A percentile compares a stretch with the other conserved stretches of the same genome.
These are phyloP conservation scores for Nothura maculosa DNA, from an alignment of 2,797 vertebrate genomes.

Conservation along the genomic window DNA sequence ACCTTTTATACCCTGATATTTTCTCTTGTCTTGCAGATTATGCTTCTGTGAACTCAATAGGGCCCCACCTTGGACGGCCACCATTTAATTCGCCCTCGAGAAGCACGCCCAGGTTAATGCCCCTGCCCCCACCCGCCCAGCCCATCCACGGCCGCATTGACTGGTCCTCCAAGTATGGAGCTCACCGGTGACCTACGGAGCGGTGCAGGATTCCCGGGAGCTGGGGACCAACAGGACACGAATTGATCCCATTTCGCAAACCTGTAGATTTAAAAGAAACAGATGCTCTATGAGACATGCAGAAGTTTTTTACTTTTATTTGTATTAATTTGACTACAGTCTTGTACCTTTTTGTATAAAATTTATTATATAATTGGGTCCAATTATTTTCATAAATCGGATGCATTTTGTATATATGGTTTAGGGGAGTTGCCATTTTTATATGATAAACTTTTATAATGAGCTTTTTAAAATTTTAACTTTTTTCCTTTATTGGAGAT, in stretches of 20 bases:
- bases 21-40: slow-evolving; percentile 82
- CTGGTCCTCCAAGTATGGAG: slow-evolving; percentile 92
- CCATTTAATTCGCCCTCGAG: slow-evolving; percentile 84
- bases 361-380: slow-evolving; percentile 77
- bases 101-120: slow-evolving; percentile 82
- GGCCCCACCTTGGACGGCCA: slow-evolving; percentile 83
- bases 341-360: slow-evolving; percentile 81
- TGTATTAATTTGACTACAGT: slow-evolving; percentile 75
- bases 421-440: slow-evolving; percentile 77
- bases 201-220: neutral
- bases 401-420: slow-evolving; percentile 82
- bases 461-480: slow-evolving; percentile 62
- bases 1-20: neutral
- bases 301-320: slow-evolving; percentile 63
- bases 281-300: slow-evolving; percentile 63
- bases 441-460: slow-evolving; percentile 79
- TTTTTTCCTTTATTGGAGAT: slow-evolving; percentile 71
- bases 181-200: slow-evolving; percentile 82
- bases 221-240: neutral
- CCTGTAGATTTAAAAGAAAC: neutral
- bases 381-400: slow-evolving; percentile 81
- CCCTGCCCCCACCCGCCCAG: slow-evolving; percentile 83
- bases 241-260: neutral
- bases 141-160: slow-evolving; percentile 89
- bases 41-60: slow-evolving; percentile 88